Evolutionary conservation across 64 coral and sea anemone species (phyloP), one percentile per base, ranked within the genome.

Genomic region (Actinia equina): DNA sequence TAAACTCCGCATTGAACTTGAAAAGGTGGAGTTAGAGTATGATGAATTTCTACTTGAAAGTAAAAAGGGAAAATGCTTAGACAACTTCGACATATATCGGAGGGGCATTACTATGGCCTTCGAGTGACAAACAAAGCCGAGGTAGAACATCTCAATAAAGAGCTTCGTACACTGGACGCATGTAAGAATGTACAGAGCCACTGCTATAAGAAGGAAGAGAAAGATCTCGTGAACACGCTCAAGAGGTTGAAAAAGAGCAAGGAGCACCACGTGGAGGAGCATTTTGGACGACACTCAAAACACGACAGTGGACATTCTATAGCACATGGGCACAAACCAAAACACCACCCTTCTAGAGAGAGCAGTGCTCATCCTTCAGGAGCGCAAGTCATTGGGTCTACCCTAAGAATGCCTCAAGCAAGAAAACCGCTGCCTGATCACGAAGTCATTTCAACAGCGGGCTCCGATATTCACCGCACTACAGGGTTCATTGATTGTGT

Each of bases 71-170:
- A 65, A 87, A 96, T 96, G 94, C 88, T 96, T 54, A 93, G 79
- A 63, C 86, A 92, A 52, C 58, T 96, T 80, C 83, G 88, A 2
- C 94, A 96, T 43, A 84, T 96, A 9, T 96, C 94, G 22, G 94
- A 96, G 71, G 91, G 94, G 7, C 85, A 96, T 70, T 96, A 93
- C 53, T 96, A 96, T 43, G 94, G 91, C 13, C 71, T 93, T 7
- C 88, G 64, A 2, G 94, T 96, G 3, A 96, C 94, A 17, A 96
- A 96, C 86, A 96, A 96, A 30, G 94, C 94, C 16, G 80, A 84
- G 83, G 45, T 82, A 22, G 74, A 93, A 22, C 90, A 51, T 78
- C 89, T 96, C 43, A 85, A 90, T 54, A 93, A 90, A 90, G 88
- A 96, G 65, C 81, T 96, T 18, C 87, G 88, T 1, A 87, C 91